Conservation (phyloP, 2,888 invertebrate species). For the Allacma fusca region DNA sequence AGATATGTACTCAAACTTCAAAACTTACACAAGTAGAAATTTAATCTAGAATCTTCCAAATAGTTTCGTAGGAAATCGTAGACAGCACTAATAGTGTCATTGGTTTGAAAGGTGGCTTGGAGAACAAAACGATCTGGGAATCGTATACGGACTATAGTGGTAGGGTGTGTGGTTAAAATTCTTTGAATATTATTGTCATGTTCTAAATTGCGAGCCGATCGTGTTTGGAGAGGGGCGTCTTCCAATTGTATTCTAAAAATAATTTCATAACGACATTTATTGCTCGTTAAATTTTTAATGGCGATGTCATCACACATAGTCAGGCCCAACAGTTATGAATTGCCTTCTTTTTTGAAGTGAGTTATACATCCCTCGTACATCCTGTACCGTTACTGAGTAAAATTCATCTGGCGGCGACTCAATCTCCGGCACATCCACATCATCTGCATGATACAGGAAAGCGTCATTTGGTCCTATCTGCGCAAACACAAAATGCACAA, state of each 20-base stretch:
- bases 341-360: slow-evolving; percentile 73
- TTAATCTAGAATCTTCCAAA: slow-evolving; percentile 69
- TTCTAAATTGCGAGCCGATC: slow-evolving; percentile 71
- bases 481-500: background rate
- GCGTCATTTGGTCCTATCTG: slow-evolving; percentile 80
- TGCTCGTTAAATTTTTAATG: slow-evolving; percentile 18
- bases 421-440: slow-evolving; percentile 65
- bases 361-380: slow-evolving; percentile 72
- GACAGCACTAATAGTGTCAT: slow-evolving; percentile 76
- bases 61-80: slow-evolving; percentile 77
- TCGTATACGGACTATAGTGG: slow-evolving; percentile 80
- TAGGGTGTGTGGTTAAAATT: slow-evolving; percentile 38
- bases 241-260: slow-evolving; percentile 70
- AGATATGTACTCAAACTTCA: no score
- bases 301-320: slow-evolving; percentile 1
- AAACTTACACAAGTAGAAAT: slow-evolving; percentile 83
- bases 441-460: slow-evolving; percentile 73
- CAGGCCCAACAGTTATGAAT: no score
- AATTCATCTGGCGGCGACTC: slow-evolving; percentile 76
- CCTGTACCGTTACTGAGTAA: slow-evolving; percentile 83
- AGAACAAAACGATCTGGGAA: slow-evolving; percentile 78
- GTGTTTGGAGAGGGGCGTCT: slow-evolving; percentile 77
- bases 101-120: slow-evolving; percentile 67
- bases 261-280: slow-evolving; percentile 21
- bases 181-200: slow-evolving; percentile 62